These are phyloP conservation scores for Leucoptera coffeella DNA, from an alignment of 2,888 invertebrate species.

Conservation along the genomic window DNA sequence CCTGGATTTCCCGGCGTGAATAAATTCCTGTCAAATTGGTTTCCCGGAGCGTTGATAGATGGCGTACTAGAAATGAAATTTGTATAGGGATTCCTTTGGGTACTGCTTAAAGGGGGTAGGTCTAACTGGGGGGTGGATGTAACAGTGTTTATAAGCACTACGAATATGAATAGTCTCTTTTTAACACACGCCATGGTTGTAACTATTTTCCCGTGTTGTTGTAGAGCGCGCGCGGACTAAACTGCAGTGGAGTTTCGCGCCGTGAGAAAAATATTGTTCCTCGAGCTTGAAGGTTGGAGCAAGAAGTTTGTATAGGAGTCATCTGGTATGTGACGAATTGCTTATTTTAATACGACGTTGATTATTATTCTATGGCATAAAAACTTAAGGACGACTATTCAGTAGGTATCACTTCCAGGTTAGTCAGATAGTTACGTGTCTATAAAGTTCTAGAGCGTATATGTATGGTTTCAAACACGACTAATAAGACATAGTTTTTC, in stretches of 20 bases:
- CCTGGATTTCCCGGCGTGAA: conserved; percentile 31
- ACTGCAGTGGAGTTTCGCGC: conserved; percentile 21
- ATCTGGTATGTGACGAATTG: too few relatives aligned
- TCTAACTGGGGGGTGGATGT: conserved; percentile 36
- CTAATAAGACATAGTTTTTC: too few relatives aligned
- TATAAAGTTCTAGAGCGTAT: too few relatives aligned
- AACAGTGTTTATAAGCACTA: not conserved
- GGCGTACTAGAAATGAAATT: conserved; percentile 30
- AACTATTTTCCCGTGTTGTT: conserved; percentile 34
- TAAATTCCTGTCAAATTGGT: conserved; percentile 19
- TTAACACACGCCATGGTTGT: conserved; percentile 23
- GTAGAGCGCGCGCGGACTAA: conserved; percentile 25
- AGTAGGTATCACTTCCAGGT: too few relatives aligned
- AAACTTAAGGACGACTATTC: too few relatives aligned
- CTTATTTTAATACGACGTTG: too few relatives aligned
- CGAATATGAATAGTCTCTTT: conserved; percentile 6
- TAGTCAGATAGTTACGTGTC: too few relatives aligned
- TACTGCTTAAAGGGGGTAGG: conserved; percentile 43
- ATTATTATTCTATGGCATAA: too few relatives aligned
- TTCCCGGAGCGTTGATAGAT: conserved; percentile 28
- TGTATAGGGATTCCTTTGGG: conserved; percentile 19
- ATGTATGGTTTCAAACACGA: too few relatives aligned
- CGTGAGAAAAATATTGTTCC: conserved; percentile 35
- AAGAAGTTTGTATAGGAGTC: too few relatives aligned
- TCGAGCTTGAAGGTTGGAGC: too few relatives aligned